Evolutionary conservation across 2,113 vertebrate genomes (phyloP).

Genomic region (Nycticebus coucang): DNA sequence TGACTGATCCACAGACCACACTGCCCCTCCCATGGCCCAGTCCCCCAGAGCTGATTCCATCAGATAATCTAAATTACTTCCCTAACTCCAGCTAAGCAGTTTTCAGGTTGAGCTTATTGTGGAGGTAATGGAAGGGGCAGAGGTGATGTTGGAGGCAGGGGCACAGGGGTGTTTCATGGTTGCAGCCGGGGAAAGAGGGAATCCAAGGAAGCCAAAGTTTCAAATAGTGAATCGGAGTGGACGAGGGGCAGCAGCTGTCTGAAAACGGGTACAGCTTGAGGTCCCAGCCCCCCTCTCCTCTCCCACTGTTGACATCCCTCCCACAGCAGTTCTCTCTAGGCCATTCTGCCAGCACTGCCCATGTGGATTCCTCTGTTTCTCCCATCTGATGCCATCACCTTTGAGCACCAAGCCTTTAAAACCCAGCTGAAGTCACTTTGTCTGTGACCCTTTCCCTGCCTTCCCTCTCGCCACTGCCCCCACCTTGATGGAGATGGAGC

Average conservation of each 20-base stretch:
- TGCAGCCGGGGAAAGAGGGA: not conserved
- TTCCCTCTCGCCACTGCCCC: accelerated
- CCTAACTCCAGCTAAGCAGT: not conserved
- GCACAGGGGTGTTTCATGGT: not conserved
- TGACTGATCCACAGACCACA: no score
- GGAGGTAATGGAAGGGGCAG: not conserved
- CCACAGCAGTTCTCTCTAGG: not conserved
- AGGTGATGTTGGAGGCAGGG: not conserved
- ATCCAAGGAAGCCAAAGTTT: not conserved
- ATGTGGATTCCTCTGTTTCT: not conserved
- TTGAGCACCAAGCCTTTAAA: not conserved
- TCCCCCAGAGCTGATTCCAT: not conserved
- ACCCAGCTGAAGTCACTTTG: not conserved
- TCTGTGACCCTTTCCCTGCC: not conserved
- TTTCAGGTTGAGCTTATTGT: no score
- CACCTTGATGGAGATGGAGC: not conserved
- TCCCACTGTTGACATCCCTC: not conserved
- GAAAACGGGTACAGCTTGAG: accelerated
- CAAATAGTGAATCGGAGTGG: accelerated
- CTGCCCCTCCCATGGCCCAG: accelerated
- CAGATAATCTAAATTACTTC: not conserved
- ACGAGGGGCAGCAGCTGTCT: no score
- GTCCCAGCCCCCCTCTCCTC: not conserved
- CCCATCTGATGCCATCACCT: no score
- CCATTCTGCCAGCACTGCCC: not conserved